Conservation (phyloP, 2,797 vertebrate genomes). For the Rallus crepitans region DNA sequence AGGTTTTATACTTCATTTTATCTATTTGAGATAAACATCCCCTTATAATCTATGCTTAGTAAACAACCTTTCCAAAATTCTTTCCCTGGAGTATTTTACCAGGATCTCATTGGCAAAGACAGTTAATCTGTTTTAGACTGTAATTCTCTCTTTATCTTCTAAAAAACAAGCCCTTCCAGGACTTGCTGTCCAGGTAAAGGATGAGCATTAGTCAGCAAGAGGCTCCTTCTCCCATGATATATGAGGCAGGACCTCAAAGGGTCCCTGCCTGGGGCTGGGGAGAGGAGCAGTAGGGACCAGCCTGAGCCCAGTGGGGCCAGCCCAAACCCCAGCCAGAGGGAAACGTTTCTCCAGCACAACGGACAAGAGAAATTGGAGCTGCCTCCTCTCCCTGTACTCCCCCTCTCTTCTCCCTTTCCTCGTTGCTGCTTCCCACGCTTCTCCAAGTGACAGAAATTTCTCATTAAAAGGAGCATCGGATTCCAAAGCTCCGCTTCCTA, state of each 20-base stretch:
- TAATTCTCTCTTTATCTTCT: not conserved
- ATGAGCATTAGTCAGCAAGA: not conserved
- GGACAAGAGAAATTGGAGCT: not conserved
- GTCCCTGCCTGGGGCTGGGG: rapidly evolving
- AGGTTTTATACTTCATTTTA: not conserved
- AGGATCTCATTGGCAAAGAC: not conserved
- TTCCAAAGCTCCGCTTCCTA: not conserved
- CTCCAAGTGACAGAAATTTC: conserved; percentile 1
- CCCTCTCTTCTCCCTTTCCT: not conserved
- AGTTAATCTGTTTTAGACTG: not conserved
- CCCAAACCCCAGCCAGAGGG: not conserved
- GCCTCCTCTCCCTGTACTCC: not conserved
- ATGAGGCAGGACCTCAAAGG: not conserved
- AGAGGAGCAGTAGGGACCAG: not conserved
- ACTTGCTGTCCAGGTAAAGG: not conserved
- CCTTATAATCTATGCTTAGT: not conserved
- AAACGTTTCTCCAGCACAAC: rapidly evolving
- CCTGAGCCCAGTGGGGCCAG: not conserved
- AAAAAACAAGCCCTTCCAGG: not conserved
- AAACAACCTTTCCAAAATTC: not conserved
- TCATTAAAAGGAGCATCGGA: not conserved
- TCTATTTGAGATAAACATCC: not conserved
- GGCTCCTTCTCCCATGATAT: not conserved
- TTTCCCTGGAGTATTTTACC: not conserved
- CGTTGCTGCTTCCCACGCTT: not conserved